These are phyloP conservation scores for Alexandromys oeconomus DNA, from an alignment of 2,797 vertebrate species.

Conservation along the genomic window DNA sequence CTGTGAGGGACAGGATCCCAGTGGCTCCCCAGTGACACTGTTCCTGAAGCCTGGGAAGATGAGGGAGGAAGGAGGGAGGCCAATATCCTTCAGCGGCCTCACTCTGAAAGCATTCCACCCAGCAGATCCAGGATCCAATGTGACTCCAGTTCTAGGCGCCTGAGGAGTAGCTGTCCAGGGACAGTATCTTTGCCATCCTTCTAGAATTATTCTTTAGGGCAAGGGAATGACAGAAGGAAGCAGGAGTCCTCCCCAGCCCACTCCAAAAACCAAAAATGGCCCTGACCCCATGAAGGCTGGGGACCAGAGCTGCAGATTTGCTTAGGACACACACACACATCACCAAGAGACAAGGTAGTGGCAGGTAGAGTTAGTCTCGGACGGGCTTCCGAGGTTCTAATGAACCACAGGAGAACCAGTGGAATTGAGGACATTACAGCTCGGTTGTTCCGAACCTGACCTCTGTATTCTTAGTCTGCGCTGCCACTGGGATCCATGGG, in stretches of 20 bases:
- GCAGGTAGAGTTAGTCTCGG: not conserved
- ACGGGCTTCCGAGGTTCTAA: not conserved
- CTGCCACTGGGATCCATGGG: not conserved
- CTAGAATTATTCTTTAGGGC: not conserved
- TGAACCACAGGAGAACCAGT: not conserved
- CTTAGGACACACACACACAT: fast-evolving
- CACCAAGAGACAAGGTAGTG: not conserved
- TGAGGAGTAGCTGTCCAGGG: not conserved
- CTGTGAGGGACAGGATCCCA: not conserved
- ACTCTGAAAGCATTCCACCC: not conserved
- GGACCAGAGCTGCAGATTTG: not conserved
- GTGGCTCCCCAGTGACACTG: too few relatives aligned
- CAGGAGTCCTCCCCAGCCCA: not conserved
- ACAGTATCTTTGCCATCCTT: not conserved
- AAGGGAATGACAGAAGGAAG: not conserved
- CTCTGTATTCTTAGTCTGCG: not conserved
- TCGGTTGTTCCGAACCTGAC: not conserved
- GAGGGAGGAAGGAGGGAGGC: not conserved
- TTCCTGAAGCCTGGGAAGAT: not conserved
- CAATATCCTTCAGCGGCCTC: too few relatives aligned
- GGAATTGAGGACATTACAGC: not conserved
- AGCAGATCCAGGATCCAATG: not conserved
- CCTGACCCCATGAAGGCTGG: not conserved
- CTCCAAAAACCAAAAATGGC: not conserved
- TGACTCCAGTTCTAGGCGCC: not conserved